phyloP scores from a whole-genome alignment of 1,140 invertebrate genomes.

The Lasaia peninsularis region DNA sequence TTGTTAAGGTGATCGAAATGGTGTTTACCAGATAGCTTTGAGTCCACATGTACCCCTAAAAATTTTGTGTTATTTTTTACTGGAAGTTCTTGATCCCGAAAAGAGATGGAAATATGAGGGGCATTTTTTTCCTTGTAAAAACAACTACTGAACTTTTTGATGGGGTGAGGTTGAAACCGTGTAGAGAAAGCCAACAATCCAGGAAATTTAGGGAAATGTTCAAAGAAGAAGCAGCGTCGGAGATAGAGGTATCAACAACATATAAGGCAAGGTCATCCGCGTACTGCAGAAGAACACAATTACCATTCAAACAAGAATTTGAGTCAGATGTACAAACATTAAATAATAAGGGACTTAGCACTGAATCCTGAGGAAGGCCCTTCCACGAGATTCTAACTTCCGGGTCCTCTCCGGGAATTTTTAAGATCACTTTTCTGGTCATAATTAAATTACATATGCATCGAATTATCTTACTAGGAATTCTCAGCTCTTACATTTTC shows the following conservation, averaged over 20 bases:
- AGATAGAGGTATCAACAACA: background rate
- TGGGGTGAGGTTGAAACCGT: background rate
- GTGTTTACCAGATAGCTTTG: slow-evolving; percentile 13
- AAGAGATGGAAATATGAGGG: background rate
- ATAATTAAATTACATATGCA: slow-evolving; percentile 18
- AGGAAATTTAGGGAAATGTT: background rate
- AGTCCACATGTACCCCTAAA: slow-evolving; percentile 24
- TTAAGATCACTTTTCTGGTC: background rate
- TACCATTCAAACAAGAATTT: slow-evolving; percentile 5
- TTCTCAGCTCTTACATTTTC: slow-evolving; percentile 22
- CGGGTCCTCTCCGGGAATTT: background rate
- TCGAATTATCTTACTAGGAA: slow-evolving; percentile 18
- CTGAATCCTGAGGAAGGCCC: slow-evolving; percentile 25
- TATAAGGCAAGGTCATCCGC: background rate
- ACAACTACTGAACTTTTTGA: background rate
- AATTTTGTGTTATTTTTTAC: slow-evolving; percentile 18
- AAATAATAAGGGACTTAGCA: slow-evolving; percentile 26
- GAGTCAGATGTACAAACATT: slow-evolving; percentile 25
- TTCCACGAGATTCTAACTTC: slow-evolving; percentile 19
- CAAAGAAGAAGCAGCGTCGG: background rate
- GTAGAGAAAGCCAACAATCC: background rate
- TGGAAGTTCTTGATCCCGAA: background rate
- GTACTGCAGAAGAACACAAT: background rate
- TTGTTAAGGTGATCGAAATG: slow-evolving; percentile 16
- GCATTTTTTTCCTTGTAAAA: background rate